Evolutionary conservation across 1,140 invertebrate species (phyloP).

Genomic region (Elymnias hypermnestra): DNA sequence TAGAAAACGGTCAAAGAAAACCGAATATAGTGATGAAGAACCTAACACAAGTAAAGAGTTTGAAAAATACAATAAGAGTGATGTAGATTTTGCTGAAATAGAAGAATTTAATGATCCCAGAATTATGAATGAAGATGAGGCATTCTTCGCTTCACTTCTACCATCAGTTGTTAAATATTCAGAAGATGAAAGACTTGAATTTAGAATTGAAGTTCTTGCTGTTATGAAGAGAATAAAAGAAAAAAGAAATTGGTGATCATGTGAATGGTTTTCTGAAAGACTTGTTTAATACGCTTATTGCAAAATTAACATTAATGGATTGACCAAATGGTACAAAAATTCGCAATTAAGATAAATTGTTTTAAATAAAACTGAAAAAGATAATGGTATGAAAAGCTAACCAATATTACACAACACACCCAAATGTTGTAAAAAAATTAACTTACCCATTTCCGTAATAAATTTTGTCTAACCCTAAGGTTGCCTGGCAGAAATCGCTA

Average conservation of each 20-base stretch:
- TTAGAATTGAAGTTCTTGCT: conserved; percentile 56
- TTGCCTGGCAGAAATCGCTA: too few species aligned
- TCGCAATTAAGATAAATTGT: too few species aligned
- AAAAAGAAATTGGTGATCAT: conserved; percentile 34
- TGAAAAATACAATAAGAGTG: conserved; percentile 24
- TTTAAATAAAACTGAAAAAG: too few species aligned
- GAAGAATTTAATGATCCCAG: conserved; percentile 44
- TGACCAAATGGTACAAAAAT: too few species aligned
- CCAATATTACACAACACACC: too few species aligned
- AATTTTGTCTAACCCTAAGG: too few species aligned
- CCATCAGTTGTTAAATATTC: conserved; percentile 59
- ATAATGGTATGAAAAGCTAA: too few species aligned
- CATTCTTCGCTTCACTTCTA: conserved; percentile 61
- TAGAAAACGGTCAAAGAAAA: conserved; percentile 19
- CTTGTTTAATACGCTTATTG: too few species aligned
- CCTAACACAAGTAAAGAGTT: conserved; percentile 18
- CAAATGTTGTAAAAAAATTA: too few species aligned
- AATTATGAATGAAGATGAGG: conserved; percentile 67
- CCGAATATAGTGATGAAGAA: conserved; percentile 11
- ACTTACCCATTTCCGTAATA: too few species aligned
- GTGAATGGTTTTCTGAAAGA: neutral
- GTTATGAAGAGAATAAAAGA: conserved; percentile 61
- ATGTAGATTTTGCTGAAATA: conserved; percentile 42
- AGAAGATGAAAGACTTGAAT: conserved; percentile 59
- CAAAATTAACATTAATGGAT: too few species aligned